Evolutionary conservation across 2,113 vertebrate species (phyloP).

Genomic region (Urocolius indicus): DNA sequence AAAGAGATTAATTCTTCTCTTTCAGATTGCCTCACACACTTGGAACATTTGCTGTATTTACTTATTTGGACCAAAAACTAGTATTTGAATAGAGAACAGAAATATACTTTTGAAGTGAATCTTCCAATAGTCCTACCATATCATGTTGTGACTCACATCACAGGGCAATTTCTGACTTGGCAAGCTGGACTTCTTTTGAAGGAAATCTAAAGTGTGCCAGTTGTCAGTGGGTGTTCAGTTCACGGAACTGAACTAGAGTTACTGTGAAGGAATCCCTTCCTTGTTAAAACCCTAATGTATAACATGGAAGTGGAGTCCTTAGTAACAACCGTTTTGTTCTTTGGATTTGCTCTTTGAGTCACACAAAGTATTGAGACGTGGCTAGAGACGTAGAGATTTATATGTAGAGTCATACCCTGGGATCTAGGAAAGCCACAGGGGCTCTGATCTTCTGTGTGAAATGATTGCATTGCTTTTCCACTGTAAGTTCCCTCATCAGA

Average conservation of each 20-base stretch:
- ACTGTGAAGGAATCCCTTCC: not conserved
- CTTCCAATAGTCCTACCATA: not conserved
- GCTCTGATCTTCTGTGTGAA: not conserved
- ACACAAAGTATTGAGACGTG: not conserved
- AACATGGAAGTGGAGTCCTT: not conserved
- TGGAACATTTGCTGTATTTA: not conserved
- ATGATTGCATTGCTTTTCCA: not conserved
- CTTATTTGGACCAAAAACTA: not conserved
- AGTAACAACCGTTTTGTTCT: not conserved
- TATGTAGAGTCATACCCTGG: not conserved
- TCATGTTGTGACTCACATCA: not conserved
- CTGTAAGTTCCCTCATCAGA: not conserved
- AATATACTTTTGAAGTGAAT: not conserved
- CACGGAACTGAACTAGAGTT: not conserved
- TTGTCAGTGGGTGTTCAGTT: not conserved
- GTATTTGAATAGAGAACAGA: not conserved
- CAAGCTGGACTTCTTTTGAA: not conserved
- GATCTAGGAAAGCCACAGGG: not conserved
- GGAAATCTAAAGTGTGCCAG: not conserved
- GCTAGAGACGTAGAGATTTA: not conserved
- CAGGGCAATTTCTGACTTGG: not conserved
- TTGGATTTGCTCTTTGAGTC: not conserved
- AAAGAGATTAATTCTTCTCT: not conserved
- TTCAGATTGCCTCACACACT: not conserved
- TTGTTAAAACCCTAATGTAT: not conserved